Evolutionary conservation across 2,113 vertebrate genomes (phyloP), one percentile per base, ranked within the genome.

Genomic region (Rhineura floridana): DNA sequence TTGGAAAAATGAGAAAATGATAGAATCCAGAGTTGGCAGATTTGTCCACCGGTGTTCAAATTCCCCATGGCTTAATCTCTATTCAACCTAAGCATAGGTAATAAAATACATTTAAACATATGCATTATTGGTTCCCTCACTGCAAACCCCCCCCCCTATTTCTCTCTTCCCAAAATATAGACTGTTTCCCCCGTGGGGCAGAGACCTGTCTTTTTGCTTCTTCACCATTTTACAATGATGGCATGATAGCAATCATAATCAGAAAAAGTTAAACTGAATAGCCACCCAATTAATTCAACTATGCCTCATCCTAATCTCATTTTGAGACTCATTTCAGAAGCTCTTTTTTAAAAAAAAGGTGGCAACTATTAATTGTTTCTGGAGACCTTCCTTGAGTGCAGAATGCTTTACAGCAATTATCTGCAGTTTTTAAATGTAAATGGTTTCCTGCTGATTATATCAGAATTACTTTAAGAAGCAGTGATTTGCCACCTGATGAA

Each of bases 401-500:
- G 52, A 63, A 39, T 76, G 70, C 80, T 83, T 67, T 83, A 50
- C 70, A 39, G 80, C 87, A 88, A 88, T 88, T 88, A 75, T 42
- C 80, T 83, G 25, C 25, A 83, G 70, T 82, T 83, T 82, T 50
- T 73, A 82, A 48, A 63, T 88, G 3, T 67, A 67, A 52, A 46
- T 11, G 48, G 91, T 86, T 65, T 76, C 81, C 33, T 59, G 52
- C 13, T 84, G 89, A 72, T 84, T 91, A 79, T 55, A 23, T 50
- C 10, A 5, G 72, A 82, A 62, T 84, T 77, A 28, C 23, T 86
- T 86, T 85, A 90, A 81, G 84, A 67, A 83, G 67, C 65, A 73
- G 48, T 70, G 88, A 91, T 81, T 93, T 65, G 0, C 90, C 70
- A 79, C 44, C 44, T 59, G 81, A 89, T 92, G 88, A 15, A 0